A percentile compares a stretch with the other conserved stretches of the same genome.
These are phyloP conservation scores for Cairina moschata DNA, from an alignment of 2,113 vertebrate genomes.

Conservation along the genomic window DNA sequence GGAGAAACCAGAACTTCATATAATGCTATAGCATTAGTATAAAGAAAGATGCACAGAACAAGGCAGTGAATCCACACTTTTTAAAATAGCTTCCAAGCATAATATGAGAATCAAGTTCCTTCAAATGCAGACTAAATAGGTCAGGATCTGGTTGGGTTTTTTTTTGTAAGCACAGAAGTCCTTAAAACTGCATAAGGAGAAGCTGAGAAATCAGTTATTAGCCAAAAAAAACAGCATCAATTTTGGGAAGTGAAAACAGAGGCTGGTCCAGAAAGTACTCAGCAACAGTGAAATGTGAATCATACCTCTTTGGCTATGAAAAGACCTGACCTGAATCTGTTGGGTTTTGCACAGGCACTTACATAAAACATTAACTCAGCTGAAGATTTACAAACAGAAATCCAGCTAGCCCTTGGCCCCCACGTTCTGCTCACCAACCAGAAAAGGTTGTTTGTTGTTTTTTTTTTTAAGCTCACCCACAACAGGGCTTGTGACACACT, in stretches of 20 bases:
- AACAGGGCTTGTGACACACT: background rate
- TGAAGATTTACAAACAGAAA: background rate
- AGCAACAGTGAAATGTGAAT: fast-evolving
- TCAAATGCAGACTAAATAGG: background rate
- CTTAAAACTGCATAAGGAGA: background rate
- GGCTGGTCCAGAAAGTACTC: background rate
- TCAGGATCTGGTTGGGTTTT: background rate
- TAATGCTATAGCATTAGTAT: fast-evolving
- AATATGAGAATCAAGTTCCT: background rate
- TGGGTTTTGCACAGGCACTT: fast-evolving
- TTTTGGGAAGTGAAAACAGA: background rate
- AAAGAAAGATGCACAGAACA: fast-evolving
- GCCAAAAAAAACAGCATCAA: background rate
- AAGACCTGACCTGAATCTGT: background rate
- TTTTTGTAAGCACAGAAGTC: background rate
- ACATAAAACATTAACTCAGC: background rate
- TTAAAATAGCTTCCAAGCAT: background rate
- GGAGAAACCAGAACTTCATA: background rate
- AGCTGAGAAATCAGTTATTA: background rate
- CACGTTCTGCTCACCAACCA: background rate
- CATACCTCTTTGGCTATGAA: fast-evolving
- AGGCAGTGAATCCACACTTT: background rate
- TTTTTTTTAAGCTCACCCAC: background rate
- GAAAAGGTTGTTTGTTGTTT: background rate
- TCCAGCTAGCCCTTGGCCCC: background rate